phyloP scores from a whole-genome alignment of 37 sponge, comb jelly and placozoan species.

The Eunapius fragilis region DNA sequence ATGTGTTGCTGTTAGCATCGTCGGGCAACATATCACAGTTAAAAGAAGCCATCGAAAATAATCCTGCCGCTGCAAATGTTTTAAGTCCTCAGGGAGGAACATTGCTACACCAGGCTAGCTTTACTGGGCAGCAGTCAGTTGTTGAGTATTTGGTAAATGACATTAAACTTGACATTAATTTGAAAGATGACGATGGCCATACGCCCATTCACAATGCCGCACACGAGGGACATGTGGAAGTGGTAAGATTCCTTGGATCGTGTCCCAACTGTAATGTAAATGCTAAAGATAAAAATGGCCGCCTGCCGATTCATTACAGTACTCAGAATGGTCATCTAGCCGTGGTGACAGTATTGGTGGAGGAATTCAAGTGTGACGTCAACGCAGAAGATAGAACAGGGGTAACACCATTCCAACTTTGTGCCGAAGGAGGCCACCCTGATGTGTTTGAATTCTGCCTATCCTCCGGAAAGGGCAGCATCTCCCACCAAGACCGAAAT shows the following conservation, averaged over 20 bases:
- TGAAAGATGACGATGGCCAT: constrained; percentile 42
- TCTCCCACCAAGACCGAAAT: not conserved
- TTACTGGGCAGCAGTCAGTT: constrained; percentile 9
- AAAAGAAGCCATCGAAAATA: not conserved
- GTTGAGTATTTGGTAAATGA: constrained; percentile 40
- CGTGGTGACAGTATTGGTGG: constrained; percentile 22
- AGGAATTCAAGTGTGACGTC: constrained; percentile 9
- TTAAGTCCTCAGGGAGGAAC: constrained; percentile 36
- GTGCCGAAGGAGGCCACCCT: constrained; percentile 33
- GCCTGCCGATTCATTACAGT: constrained; percentile 46
- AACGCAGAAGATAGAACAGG: constrained; percentile 26
- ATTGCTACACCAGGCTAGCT: constrained; percentile 44
- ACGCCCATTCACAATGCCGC: constrained; percentile 42
- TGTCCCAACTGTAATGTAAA: constrained; percentile 29
- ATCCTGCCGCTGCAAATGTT: not conserved
- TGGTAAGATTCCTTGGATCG: constrained; percentile 20
- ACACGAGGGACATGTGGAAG: constrained; percentile 31
- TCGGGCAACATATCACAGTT: constrained; percentile 35
- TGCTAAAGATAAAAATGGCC: constrained; percentile 14
- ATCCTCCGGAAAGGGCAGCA: constrained; percentile 3
- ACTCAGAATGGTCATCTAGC: constrained; percentile 41
- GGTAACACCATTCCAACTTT: constrained; percentile 36
- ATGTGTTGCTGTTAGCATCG: not conserved
- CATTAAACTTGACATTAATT: constrained; percentile 4
- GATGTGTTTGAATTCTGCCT: constrained; percentile 34